Conservation (phyloP, 2,888 invertebrate species). For the Dexiosoma caninum region DNA sequence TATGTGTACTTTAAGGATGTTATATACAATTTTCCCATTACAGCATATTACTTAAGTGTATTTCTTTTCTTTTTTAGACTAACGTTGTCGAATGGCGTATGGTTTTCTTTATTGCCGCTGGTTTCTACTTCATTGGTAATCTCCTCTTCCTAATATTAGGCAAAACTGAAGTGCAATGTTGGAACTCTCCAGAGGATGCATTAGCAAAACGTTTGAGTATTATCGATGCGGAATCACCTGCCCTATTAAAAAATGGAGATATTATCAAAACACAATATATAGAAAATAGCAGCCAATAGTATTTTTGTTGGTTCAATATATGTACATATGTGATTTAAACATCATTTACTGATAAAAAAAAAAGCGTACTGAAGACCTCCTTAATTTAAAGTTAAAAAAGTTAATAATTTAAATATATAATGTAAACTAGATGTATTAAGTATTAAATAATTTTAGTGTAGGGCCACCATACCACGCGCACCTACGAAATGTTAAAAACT, state of each 20-base stretch:
- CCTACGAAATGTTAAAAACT: background rate
- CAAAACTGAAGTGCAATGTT: conserved; percentile 80
- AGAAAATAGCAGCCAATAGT: conserved; percentile 59
- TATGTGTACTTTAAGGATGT: too few relatives aligned
- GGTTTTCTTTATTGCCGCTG: conserved; percentile 80
- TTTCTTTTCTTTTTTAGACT: conserved; percentile 64
- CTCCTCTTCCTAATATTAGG: conserved; percentile 80
- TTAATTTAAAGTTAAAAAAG: too few relatives aligned
- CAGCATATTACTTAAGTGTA: too few relatives aligned
- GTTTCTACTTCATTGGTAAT: conserved; percentile 80
- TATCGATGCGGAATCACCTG: conserved; percentile 64
- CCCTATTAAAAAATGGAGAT: conserved; percentile 62
- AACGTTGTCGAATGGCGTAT: conserved; percentile 79
- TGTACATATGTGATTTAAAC: background rate
- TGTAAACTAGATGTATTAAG: conserved; percentile 27
- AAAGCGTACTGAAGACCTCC: conserved; percentile 68
- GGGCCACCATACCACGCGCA: conserved; percentile 1
- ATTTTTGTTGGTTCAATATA: background rate
- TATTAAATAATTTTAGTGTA: conserved; percentile 49
- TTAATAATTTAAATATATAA: background rate
- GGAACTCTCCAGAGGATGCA: conserved; percentile 79
- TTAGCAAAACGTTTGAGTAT: conserved; percentile 57
- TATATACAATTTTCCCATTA: too few relatives aligned
- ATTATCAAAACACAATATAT: conserved; percentile 51
- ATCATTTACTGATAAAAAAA: conserved; percentile 23